Evolutionary conservation across 2,888 invertebrate species (phyloP).

Genomic region (Thymelicus sylvestris): DNA sequence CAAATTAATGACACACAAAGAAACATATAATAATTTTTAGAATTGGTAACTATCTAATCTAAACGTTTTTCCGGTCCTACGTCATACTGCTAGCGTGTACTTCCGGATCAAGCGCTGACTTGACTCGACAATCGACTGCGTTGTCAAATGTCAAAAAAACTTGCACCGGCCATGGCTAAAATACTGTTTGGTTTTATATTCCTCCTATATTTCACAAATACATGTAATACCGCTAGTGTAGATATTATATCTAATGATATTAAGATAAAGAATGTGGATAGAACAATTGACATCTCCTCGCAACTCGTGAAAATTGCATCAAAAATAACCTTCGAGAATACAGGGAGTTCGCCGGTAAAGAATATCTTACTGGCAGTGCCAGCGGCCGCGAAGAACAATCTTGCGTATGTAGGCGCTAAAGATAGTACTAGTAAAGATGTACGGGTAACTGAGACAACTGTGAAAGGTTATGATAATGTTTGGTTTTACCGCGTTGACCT

Average conservation of each 20-base stretch:
- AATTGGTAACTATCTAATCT: conserved; percentile 16
- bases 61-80: conserved; percentile 49
- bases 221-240: conserved; percentile 64
- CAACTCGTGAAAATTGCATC: conserved; percentile 94
- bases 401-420: conserved; percentile 91
- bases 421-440: conserved; percentile 86
- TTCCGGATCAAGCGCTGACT: conserved; percentile 54
- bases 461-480: conserved; percentile 77
- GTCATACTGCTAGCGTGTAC: conserved; percentile 71
- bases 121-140: conserved; percentile 38
- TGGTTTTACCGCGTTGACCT: conserved; percentile 85
- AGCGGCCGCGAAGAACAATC: conserved; percentile 82
- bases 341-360: conserved; percentile 88
- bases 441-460: conserved; percentile 77
- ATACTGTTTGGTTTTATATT: conserved; percentile 65
- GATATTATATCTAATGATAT: conserved; percentile 84
- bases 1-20: not conserved
- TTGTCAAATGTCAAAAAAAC: conserved; percentile 67
- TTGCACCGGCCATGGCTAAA: conserved; percentile 75
- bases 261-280: conserved; percentile 91
- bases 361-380: conserved; percentile 90
- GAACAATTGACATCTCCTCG: conserved; percentile 93
- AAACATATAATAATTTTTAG: too few relatives aligned
- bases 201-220: conserved; percentile 59
- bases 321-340: conserved; percentile 93